Evolutionary conservation across 2,113 vertebrate genomes (phyloP).

Genomic region (Talpa occidentalis): DNA sequence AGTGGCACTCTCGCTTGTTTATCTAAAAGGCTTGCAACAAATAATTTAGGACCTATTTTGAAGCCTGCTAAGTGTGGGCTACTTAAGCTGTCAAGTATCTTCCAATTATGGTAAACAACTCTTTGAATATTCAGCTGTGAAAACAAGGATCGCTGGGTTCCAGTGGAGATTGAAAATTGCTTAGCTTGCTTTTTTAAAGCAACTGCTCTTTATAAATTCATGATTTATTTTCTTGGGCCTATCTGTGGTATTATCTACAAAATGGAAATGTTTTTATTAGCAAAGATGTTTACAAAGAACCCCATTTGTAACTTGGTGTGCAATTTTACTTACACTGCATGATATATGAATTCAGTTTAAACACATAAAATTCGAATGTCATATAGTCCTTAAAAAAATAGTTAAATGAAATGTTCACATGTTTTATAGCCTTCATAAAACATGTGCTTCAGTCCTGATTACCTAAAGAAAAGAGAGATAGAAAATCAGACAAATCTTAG

Average conservation of each 20-base stretch:
- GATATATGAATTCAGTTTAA: background rate
- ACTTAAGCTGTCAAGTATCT: constrained; percentile 72
- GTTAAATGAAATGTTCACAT: background rate
- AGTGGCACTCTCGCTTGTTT: constrained; percentile 60
- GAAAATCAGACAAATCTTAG: background rate
- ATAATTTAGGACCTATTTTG: constrained; percentile 75
- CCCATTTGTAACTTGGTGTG: background rate
- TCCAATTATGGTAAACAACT: constrained; percentile 70
- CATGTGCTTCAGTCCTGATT: background rate
- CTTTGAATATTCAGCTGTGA: constrained; percentile 75
- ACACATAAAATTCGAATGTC: background rate
- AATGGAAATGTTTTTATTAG: constrained; percentile 71
- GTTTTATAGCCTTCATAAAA: constrained; percentile 55
- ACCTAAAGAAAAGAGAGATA: background rate
- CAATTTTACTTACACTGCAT: background rate
- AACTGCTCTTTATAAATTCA: constrained; percentile 60
- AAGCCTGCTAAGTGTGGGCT: constrained; percentile 67
- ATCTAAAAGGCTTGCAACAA: constrained; percentile 49
- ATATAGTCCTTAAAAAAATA: constrained; percentile 8
- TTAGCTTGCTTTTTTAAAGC: constrained; percentile 52
- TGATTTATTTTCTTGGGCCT: constrained; percentile 68
- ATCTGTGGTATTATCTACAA: constrained; percentile 39
- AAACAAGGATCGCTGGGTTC: constrained; percentile 60
- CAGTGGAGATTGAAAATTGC: constrained; percentile 59
- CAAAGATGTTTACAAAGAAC: constrained; percentile 37